Percentiles rank a stretch among this genome's conserved stretches.
These are phyloP conservation scores for Leptinotarsa texana DNA, from an alignment of 1,140 invertebrate genomes.

Conservation along the genomic window DNA sequence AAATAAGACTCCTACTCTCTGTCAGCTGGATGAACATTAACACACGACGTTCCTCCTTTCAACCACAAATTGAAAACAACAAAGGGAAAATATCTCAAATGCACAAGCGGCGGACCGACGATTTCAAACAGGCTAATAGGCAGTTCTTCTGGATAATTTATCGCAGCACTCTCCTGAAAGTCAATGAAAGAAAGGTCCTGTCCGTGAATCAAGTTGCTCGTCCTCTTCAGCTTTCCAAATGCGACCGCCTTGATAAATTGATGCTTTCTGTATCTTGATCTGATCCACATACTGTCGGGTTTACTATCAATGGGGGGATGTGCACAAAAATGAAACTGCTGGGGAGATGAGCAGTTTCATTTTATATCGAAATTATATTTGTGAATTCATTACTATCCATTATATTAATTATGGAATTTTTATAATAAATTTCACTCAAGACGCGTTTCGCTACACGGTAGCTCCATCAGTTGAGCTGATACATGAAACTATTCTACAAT, in stretches of 20 bases:
- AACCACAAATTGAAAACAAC: background rate
- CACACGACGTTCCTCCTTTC: background rate
- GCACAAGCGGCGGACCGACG: conserved; percentile 35
- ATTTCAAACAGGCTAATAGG: conserved; percentile 51
- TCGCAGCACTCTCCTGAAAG: conserved; percentile 46
- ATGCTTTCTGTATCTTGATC: conserved; percentile 25
- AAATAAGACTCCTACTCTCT: too few relatives aligned
- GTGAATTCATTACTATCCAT: too few relatives aligned
- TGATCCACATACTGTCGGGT: conserved; percentile 12
- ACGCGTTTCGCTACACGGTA: too few relatives aligned
- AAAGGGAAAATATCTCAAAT: background rate
- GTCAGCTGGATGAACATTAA: too few relatives aligned
- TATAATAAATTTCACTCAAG: too few relatives aligned
- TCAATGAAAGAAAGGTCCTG: conserved; percentile 47
- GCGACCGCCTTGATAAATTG: conserved; percentile 38
- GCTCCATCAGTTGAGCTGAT: too few relatives aligned
- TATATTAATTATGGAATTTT: too few relatives aligned
- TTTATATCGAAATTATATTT: too few relatives aligned
- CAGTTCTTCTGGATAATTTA: conserved; percentile 51
- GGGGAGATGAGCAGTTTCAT: too few relatives aligned
- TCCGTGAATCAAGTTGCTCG: conserved; percentile 32
- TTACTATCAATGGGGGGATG: too few relatives aligned
- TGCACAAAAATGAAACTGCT: too few relatives aligned
- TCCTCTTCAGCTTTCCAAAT: conserved; percentile 37
- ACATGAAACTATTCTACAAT: too few relatives aligned